Evolutionary conservation across 1,140 invertebrate species (phyloP).

Genomic region (Aphidius gifuensis): DNA sequence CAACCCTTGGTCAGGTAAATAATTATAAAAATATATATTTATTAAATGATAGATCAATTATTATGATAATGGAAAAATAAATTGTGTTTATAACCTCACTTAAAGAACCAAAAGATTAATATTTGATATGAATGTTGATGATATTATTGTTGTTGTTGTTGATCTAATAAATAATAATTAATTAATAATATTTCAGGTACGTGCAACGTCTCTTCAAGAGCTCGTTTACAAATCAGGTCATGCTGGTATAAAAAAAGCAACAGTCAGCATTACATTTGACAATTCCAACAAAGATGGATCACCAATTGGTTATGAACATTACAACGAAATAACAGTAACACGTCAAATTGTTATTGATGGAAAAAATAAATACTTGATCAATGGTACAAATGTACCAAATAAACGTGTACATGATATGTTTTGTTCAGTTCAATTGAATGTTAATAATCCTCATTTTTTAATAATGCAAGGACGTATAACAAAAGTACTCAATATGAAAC

Average conservation of each 20-base stretch:
- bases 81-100: constrained; percentile 30
- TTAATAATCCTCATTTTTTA: constrained; percentile 99
- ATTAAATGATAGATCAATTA: constrained; percentile 1
- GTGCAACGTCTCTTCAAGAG: constrained; percentile 87
- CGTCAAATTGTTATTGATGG: constrained; percentile 79
- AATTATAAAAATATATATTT: constrained; percentile 7
- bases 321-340: constrained; percentile 90
- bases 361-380: constrained; percentile 94
- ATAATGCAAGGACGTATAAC: constrained; percentile 99
- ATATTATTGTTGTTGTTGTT: neutral
- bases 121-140: no score
- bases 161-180: constrained; percentile 3
- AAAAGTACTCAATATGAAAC: constrained; percentile 99
- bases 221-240: constrained; percentile 97
- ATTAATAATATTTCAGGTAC: constrained; percentile 64
- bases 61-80: constrained; percentile 1
- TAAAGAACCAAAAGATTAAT: no score
- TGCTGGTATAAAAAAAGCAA: constrained; percentile 92
- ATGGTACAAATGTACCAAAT: constrained; percentile 86
- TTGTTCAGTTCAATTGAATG: constrained; percentile 94
- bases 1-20: constrained; percentile 86
- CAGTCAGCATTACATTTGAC: constrained; percentile 94
- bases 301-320: constrained; percentile 90
- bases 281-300: constrained; percentile 80
- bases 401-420: constrained; percentile 92